Base-by-base conservation (phyloP, 2,113 vertebrate genomes). In the Glaucomys volans region DNA sequence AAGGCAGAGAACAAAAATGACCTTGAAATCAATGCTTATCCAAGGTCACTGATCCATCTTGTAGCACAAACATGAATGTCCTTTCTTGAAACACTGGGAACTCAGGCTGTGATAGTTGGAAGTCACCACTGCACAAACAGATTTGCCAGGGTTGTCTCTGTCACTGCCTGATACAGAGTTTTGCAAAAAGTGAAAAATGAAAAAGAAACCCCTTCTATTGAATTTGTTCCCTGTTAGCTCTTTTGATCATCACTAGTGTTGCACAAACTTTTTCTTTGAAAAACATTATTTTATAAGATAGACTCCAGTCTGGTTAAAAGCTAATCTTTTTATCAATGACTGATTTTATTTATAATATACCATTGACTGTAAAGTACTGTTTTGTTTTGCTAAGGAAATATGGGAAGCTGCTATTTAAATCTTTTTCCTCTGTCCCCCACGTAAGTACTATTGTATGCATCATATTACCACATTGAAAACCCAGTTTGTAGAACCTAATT, bases 401-500 rank as follows among this genome's bases (percentile, higher is more conserved):
- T 20, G 26, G 44, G 79, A 91, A 67, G 26, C 54, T 82, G 24
- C 50, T 40, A 1, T 87, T 84, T 79, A 90, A 89, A 52, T 35
- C 54, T 77, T 71, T 71, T 94, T 77, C 79, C 77, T 72, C 0
- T 52, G 59, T 90, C 84, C 69, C 92, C 71, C 50, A 35, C 13
- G 54, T 35, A 59, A 88, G 67, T 12, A 2, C 72, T n/a, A 57
- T 40, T 52, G 71, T 82, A 20, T 50, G 82, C 80, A 71, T 94
- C 88, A 1, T 40, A 18, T 95, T 97, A 82, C 92, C 77, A 72
- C 64, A 2, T 10, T 52, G 88, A 84, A 93, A 97, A 75, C 74
- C 79, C 72, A 17, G 85, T 97, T 96, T 81, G 86, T 62, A 35
- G 17, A 57, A 77, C 96, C 50, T 82, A 37, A 87, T 97, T 98